phyloP scores from a whole-genome alignment of 2,888 invertebrate species.

The Agrochola lychnidis region DNA sequence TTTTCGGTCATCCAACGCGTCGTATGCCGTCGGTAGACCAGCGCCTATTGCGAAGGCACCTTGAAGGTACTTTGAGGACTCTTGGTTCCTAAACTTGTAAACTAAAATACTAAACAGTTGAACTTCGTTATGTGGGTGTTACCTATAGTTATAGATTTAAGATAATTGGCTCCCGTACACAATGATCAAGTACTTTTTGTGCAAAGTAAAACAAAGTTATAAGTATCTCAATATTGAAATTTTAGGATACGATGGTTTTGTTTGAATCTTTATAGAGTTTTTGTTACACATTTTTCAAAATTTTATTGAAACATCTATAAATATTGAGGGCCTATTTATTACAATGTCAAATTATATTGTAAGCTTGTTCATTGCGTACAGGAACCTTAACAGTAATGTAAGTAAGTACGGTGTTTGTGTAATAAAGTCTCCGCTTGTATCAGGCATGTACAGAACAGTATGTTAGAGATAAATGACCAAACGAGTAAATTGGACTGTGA shows the following conservation, averaged over 20 bases:
- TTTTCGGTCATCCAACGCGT: neutral
- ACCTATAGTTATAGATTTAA: slow-evolving; percentile 68
- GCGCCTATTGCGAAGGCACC: slow-evolving; percentile 14
- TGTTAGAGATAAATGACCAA: slow-evolving; percentile 80
- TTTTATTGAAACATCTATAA: neutral
- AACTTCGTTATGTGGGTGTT: slow-evolving; percentile 68
- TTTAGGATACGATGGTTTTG: neutral
- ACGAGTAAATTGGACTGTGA: slow-evolving; percentile 78
- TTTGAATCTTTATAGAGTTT: neutral
- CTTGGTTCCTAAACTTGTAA: slow-evolving; percentile 59
- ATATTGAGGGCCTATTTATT: neutral
- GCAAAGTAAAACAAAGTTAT: slow-evolving; percentile 1
- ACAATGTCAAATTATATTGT: neutral
- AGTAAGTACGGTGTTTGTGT: slow-evolving; percentile 49
- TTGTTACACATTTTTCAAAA: too few species aligned
- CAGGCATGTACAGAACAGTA: slow-evolving; percentile 64
- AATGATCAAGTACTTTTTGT: slow-evolving; percentile 14
- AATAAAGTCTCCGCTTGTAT: slow-evolving; percentile 61
- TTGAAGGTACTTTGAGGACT: slow-evolving; percentile 36
- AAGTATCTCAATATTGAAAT: neutral
- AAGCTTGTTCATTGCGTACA: slow-evolving; percentile 30
- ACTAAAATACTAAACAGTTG: slow-evolving; percentile 43
- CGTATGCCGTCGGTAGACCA: neutral
- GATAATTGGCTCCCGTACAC: slow-evolving; percentile 29
- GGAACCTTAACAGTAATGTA: neutral